Percentiles rank a stretch among this genome's conserved stretches.
Conservation (phyloP, 2,888 invertebrate genomes). For the Epinotia brunnichana region DNA sequence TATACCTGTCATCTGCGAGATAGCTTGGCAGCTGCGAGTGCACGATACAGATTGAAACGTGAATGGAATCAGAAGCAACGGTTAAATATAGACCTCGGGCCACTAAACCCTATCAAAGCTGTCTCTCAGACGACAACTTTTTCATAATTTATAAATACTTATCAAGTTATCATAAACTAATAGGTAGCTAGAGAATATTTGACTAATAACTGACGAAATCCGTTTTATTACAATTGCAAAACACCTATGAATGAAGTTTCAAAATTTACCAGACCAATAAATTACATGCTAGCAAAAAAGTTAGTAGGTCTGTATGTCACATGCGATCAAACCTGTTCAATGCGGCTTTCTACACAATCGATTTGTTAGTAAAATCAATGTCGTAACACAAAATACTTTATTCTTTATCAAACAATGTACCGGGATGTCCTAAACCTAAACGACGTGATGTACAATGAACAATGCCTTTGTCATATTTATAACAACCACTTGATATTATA, state of each 20-base stretch:
- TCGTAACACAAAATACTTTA: slow-evolving; percentile 34
- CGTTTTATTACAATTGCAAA: slow-evolving; percentile 29
- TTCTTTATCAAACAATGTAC: slow-evolving; percentile 20
- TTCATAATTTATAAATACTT: background rate
- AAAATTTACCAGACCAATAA: slow-evolving; percentile 40
- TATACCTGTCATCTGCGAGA: too few relatives aligned
- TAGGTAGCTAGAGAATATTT: background rate
- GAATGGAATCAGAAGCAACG: too few relatives aligned
- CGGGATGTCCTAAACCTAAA: slow-evolving; percentile 27
- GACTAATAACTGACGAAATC: slow-evolving; percentile 9
- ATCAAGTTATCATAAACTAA: too few relatives aligned
- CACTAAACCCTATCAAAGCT: background rate
- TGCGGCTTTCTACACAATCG: slow-evolving; percentile 46
- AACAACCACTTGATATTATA: slow-evolving; percentile 3
- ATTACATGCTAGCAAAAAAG: slow-evolving; percentile 44
- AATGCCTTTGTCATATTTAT: slow-evolving; percentile 27
- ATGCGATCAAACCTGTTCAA: slow-evolving; percentile 44
- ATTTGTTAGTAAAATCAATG: slow-evolving; percentile 42
- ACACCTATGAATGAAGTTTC: slow-evolving; percentile 29
- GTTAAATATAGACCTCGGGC: too few relatives aligned
- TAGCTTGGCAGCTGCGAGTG: too few relatives aligned
- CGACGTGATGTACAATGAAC: slow-evolving; percentile 26
- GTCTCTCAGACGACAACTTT: background rate
- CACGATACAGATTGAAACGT: too few relatives aligned
- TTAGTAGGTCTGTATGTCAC: slow-evolving; percentile 47